Conservation (phyloP, 2,113 vertebrate genomes). For the Crypturellus undulatus region DNA sequence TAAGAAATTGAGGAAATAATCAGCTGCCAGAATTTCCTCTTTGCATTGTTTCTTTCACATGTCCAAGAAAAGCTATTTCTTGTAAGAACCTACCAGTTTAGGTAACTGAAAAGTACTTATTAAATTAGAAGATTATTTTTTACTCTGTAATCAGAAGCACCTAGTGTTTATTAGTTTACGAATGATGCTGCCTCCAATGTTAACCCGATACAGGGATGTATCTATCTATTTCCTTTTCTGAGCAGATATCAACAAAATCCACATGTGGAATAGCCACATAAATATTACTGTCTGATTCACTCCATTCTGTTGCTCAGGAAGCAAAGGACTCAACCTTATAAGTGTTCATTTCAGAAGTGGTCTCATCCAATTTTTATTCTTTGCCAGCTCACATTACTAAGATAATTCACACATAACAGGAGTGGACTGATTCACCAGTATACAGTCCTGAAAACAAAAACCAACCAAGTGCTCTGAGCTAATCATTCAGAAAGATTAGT, state of each 20-base stretch:
- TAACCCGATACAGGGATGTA: background rate
- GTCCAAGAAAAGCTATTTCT: background rate
- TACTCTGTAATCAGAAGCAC: background rate
- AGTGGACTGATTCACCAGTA: background rate
- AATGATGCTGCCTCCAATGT: background rate
- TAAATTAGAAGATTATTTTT: background rate
- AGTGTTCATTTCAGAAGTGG: background rate
- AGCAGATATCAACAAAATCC: background rate
- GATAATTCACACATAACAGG: background rate
- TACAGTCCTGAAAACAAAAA: background rate
- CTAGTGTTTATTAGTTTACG: background rate
- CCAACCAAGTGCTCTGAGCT: background rate
- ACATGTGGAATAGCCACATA: background rate
- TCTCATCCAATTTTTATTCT: background rate
- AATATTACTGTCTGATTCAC: background rate
- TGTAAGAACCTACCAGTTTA: background rate
- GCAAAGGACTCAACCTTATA: background rate
- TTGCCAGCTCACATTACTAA: background rate
- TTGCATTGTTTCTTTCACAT: background rate
- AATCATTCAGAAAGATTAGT: background rate
- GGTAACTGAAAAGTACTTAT: background rate
- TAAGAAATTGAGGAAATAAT: background rate
- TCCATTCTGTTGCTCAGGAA: background rate
- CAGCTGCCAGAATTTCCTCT: background rate
- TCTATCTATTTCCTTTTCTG: background rate